These are phyloP conservation scores for Acrobasis repandana DNA, from an alignment of 2,888 invertebrate genomes.

Conservation along the genomic window DNA sequence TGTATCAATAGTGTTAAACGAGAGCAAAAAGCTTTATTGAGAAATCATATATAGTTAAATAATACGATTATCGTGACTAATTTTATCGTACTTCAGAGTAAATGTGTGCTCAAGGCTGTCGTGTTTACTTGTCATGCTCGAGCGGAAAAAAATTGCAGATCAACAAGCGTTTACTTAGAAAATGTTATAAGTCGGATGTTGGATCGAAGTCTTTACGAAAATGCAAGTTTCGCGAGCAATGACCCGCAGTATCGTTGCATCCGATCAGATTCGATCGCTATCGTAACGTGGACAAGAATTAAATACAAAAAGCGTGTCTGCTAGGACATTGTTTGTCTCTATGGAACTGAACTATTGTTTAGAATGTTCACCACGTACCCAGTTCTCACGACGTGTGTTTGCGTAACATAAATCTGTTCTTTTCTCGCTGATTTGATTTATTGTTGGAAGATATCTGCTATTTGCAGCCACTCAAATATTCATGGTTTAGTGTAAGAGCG, in stretches of 20 bases:
- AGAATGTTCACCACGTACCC: constrained; percentile 70
- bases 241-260: constrained; percentile 22
- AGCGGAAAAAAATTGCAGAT: constrained; percentile 1
- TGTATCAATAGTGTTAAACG: constrained; percentile 19
- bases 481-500: constrained; percentile 63
- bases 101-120: constrained; percentile 10
- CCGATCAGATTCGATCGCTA: neutral
- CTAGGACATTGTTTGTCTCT: constrained; percentile 44
- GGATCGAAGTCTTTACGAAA: constrained; percentile 9
- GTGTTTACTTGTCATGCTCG: constrained; percentile 1
- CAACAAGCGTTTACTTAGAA: neutral
- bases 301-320: constrained; percentile 19
- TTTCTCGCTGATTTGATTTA: neutral
- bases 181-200: neutral
- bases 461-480: constrained; percentile 54
- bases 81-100: neutral
- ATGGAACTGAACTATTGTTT: constrained; percentile 52
- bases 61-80: constrained; percentile 14
- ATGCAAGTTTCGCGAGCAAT: constrained; percentile 18
- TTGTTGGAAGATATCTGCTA: constrained; percentile 31
- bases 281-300: constrained; percentile 12
- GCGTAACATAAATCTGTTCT: constrained; percentile 41
- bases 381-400: constrained; percentile 66
- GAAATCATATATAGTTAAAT: constrained; percentile 12
- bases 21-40: constrained; percentile 18